Base-by-base conservation (phyloP, 2,797 vertebrate species). In the Hippoglossus hippoglossus region DNA sequence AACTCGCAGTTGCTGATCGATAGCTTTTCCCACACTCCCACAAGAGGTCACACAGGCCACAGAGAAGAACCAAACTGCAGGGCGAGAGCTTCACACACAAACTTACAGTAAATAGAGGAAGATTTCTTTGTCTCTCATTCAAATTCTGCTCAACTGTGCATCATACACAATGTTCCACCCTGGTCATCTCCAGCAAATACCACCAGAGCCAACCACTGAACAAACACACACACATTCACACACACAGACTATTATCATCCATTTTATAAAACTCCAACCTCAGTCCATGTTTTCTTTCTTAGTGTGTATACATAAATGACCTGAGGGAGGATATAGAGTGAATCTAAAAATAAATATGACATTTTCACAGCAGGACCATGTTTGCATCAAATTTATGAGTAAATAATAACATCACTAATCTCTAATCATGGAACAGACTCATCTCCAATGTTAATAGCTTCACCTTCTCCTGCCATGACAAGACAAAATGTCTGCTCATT, bases 1-100 rank as follows among this genome's bases (percentile, higher is more conserved):
- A 83, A 85, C 70, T 63, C 28, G 1, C 52, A 77, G 26, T 68
- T 49, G 22, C 24, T 73, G 78, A 92, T 91, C 72, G 28, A 90
- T 89, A 76, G 68, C 55, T 79, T 8, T 39, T 71, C 67, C 79
- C 15, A 6, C 67, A 77, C 83, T 81, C 75, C 80, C 56, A 81
- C 80, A 75, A 75, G 65, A 82, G 85, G 82, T 83, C 77, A 70
- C 63, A 16, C 10, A 46, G 75, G 26, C 18, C 53, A 77, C 46
- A 67, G 68, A 75, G 39, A 21, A 75, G 39, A 3, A 77, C 50
- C 69, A 66, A 77, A 76, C 57, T 75, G 21, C 75, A 72, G 28
- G 21, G 44, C 13, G 3, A 26, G 49, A 68, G 68, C 66, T 62
- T 50, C 13, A 68, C 61, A 24, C 22, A 36, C 16, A 51, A 6